Evolutionary conservation across 2,113 vertebrate species (phyloP).

Genomic region (Nannospalax galili): DNA sequence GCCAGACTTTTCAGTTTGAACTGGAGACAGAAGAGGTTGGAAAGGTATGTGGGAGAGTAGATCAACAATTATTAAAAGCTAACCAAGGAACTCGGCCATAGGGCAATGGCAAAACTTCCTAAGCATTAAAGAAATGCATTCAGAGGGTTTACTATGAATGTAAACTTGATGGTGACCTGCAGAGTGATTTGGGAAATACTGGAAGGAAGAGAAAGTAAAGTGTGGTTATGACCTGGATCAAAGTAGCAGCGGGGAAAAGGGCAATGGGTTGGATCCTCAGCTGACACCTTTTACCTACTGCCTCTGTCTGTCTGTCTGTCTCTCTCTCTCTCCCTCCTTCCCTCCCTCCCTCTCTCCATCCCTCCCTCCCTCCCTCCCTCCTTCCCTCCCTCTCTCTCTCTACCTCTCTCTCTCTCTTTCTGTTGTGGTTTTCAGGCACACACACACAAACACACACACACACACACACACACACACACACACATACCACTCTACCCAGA

Average conservation of each 20-base stretch:
- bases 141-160: not conserved
- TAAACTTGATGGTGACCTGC: not conserved
- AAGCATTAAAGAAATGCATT: not conserved
- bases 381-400: too few relatives aligned
- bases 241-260: not conserved
- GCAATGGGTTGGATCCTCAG: not conserved
- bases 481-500: not conserved
- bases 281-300: not conserved
- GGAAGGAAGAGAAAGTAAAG: not conserved
- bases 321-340: too few relatives aligned
- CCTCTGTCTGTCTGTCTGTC: not conserved
- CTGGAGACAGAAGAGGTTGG: not conserved
- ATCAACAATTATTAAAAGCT: not conserved
- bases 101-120: not conserved
- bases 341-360: too few relatives aligned
- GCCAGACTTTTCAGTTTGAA: not conserved
- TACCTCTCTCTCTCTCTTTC: not conserved
- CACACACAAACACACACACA: not conserved
- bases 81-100: not conserved
- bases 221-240: not conserved
- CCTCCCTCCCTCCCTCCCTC: too few relatives aligned
- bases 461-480: not conserved
- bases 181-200: not conserved
- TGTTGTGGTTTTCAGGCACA: not conserved
- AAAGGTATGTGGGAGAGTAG: not conserved